Percentiles rank a stretch among this genome's conserved stretches.
These are phyloP conservation scores for Axinella damicornis DNA, from an alignment of 37 sponge, comb jelly and placozoan genomes.

Conservation along the genomic window DNA sequence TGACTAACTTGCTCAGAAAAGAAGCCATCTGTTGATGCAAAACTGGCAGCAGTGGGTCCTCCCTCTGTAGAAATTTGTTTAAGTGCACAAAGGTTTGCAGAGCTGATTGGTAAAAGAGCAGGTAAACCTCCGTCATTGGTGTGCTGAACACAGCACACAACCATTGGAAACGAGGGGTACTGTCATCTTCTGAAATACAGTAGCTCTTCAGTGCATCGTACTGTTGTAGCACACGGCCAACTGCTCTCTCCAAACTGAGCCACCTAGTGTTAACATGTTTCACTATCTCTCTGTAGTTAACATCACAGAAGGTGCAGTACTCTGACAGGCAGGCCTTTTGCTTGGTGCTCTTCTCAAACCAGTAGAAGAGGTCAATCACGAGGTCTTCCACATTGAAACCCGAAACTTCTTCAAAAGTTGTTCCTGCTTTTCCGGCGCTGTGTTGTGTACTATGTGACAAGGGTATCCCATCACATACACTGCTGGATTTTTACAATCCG, in stretches of 20 bases:
- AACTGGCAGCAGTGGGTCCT: too few relatives aligned
- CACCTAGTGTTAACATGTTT: conserved; percentile 66
- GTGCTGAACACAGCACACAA: conserved; percentile 5
- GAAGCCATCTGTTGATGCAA: neutral
- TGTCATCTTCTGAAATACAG: conserved; percentile 29
- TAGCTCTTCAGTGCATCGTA: conserved; percentile 46
- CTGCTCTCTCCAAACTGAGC: conserved; percentile 50
- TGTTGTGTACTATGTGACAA: neutral
- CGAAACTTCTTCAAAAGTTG: neutral
- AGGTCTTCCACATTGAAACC: conserved; percentile 65
- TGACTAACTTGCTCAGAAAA: conserved; percentile 17
- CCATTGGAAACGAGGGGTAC: conserved; percentile 19
- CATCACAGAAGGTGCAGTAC: conserved; percentile 58
- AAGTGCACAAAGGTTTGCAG: conserved; percentile 8
- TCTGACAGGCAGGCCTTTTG: conserved; percentile 44
- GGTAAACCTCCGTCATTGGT: conserved; percentile 41
- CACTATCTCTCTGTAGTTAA: conserved; percentile 54
- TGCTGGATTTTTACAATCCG: neutral
- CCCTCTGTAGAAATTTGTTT: conserved; percentile 24
- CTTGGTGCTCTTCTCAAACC: conserved; percentile 65
- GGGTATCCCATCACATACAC: neutral
- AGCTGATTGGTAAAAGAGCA: conserved; percentile 49
- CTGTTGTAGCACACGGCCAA: conserved; percentile 32
- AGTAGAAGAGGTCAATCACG: conserved; percentile 55
- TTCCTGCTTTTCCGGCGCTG: neutral